Conservation (phyloP, 2,888 invertebrate species). For the Erebia ligea region DNA sequence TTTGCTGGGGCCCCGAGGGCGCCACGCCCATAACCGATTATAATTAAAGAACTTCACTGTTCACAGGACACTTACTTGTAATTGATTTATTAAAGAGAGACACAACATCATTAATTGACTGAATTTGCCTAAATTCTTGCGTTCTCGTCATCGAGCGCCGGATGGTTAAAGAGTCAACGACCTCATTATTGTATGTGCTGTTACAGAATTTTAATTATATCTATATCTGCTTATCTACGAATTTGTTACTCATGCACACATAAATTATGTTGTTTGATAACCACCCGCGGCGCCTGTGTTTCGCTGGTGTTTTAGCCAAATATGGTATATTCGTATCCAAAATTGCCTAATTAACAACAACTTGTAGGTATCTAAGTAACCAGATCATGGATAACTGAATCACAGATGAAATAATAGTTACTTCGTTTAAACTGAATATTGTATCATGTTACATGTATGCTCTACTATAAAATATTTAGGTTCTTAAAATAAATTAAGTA, state of each 20-base stretch:
- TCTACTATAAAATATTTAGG: no score
- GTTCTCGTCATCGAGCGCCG: constrained; percentile 47
- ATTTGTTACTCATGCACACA: constrained; percentile 36
- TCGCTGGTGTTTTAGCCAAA: constrained; percentile 21
- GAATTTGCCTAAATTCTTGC: constrained; percentile 49
- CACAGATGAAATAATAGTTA: no score
- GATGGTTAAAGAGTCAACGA: constrained; percentile 51
- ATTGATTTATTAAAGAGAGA: constrained; percentile 34
- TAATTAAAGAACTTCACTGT: constrained; percentile 18
- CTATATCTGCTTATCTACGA: constrained; percentile 44
- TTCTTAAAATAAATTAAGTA: no score
- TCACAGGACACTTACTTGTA: constrained; percentile 26
- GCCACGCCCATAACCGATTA: constrained; percentile 6
- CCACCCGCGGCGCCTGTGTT: constrained; percentile 19
- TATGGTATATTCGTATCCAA: constrained; percentile 3
- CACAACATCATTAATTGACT: constrained; percentile 42
- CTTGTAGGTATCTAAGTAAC: background rate
- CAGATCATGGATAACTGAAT: background rate
- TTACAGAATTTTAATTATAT: constrained; percentile 54
- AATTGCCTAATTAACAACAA: background rate
- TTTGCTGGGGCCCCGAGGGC: background rate
- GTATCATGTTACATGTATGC: no score
- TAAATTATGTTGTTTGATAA: constrained; percentile 22
- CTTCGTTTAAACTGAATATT: no score
- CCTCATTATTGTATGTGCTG: constrained; percentile 55